Base-by-base conservation (phyloP, 2,797 vertebrate species). In the Helarctos malayanus region DNA sequence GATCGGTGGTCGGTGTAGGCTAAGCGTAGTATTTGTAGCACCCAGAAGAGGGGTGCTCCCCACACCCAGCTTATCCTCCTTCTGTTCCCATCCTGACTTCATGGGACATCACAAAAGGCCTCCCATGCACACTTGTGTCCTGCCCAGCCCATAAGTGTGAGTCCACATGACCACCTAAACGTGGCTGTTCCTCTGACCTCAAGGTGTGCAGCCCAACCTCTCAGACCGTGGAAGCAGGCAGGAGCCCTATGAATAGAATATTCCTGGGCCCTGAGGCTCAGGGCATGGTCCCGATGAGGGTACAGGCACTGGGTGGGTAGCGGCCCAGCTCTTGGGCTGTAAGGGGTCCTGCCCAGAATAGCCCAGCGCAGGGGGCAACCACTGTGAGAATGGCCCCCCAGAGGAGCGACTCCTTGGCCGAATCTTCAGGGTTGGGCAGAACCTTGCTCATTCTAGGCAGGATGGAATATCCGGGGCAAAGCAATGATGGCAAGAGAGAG, bases 251-350 rank as follows among this genome's bases (percentile, higher is more conserved):
- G 38, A 3, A 29, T 12, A 61, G 29, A 41, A n/a, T 15, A n/a
- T 47, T 35, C 25, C 11, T 49, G 18, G 61, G 52, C 25, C 32
- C 38, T 16, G 11, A 83, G 8, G 14, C 52, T 38, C 45, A 54
- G 21, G 8, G 5, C 29, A 7, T 49, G 35, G n/a, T 56, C n/a
- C 49, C 7, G 16, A 57, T 19, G 38, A 52, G 45, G 5, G 38
- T 0, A 0, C 9, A 7, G 7, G 15, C 9, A 0, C 10, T 47
- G 32, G 54, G 11, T 41, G 1, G 38, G 13, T 16, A 56, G 84
- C 11, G 49, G 4, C 4, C 32, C 19, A n/a, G 23, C 41, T n/a
- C 5, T 68, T 56, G 80, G 57, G 8, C 32, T 4, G 2, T 14
- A 9, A 65, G 27, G 32, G 9, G 5, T 61, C 45, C 80, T 14